Evolutionary conservation across 2,113 vertebrate genomes (phyloP), one percentile per base, ranked within the genome.

Genomic region (Spea multiplicata): DNA sequence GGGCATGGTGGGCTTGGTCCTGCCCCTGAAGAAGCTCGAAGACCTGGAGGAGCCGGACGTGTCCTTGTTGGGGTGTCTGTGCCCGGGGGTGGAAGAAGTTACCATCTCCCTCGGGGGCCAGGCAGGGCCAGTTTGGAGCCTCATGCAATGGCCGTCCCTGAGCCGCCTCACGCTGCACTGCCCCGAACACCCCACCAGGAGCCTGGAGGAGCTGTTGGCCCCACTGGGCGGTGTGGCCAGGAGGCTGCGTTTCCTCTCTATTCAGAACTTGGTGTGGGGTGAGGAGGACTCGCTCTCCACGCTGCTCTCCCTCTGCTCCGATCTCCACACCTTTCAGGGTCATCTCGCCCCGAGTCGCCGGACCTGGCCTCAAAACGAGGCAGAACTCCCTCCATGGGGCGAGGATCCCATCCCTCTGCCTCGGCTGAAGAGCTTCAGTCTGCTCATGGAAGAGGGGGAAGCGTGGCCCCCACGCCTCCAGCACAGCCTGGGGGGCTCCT

Each of bases 21-120:
- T 89, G 70, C 12, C 45, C 0, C 83, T 90, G 73, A 76, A 44
- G 68, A 76, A 5, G 13, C 5, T 89, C 5, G 83, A 86, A 8
- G 84, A 86, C 0, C 69, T 86, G 65, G 50, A 50, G 8, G 86
- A 86, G 47, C 12, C 81, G 0, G 5, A 5, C 0, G 67, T 88
- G 72, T 16, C 50, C 5, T 0, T n/a, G 0, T 0, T 83, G 4
- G 81, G 0, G 0, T 57, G 84, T 0, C 0, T 81, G 30, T 90
- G 87, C 70, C 85, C 81, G 0, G 44, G 3, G 0, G 62, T 57
- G 0, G 13, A 71, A 44, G 84, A 88, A 64, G 45, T 6, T 0
- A 0, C 6, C 0, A 57, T 84, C 46, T 73, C 80, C 44, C 76
- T 88, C 0, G 69, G 47, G 0, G 76, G 80, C 0, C 0, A 3